Percentiles rank a stretch among this genome's conserved stretches.
Evolutionary conservation across 2,113 vertebrate genomes (phyloP).

Genomic region (Hypocryptadius cinnamomeus): DNA sequence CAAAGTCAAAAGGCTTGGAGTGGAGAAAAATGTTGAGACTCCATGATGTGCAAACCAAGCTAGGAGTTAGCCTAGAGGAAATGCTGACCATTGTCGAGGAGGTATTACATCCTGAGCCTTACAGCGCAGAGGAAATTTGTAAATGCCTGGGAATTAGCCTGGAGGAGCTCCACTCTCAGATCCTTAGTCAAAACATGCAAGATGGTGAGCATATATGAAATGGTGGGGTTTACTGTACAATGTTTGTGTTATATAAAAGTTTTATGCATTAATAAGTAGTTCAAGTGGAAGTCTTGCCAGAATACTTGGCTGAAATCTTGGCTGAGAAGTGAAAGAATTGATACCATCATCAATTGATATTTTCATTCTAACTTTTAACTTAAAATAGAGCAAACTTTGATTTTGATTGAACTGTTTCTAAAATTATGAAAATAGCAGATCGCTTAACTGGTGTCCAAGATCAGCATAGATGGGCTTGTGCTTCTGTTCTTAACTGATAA

Average conservation of each 20-base stretch:
- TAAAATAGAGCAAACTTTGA: background rate
- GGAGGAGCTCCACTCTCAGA: slow-evolving; percentile 74
- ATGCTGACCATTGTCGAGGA: slow-evolving; percentile 85
- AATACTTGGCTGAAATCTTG: background rate
- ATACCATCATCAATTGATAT: background rate
- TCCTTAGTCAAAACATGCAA: slow-evolving; percentile 84
- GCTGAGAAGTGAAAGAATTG: background rate
- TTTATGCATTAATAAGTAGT: background rate
- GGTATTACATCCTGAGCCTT: slow-evolving; percentile 84
- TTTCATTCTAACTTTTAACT: background rate
- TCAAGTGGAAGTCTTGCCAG: background rate
- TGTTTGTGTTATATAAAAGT: background rate
- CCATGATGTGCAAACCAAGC: slow-evolving; percentile 78
- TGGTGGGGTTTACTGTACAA: background rate
- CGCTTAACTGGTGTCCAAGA: background rate
- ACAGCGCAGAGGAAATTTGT: slow-evolving; percentile 87
- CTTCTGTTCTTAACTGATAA: background rate
- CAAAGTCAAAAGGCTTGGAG: slow-evolving; percentile 73
- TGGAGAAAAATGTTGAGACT: slow-evolving; percentile 72
- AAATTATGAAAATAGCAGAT: background rate
- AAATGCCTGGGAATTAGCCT: slow-evolving; percentile 76
- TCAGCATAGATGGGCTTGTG: background rate
- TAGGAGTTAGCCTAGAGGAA: slow-evolving; percentile 80
- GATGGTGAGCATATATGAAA: slow-evolving; percentile 74
- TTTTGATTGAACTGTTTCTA: background rate